Evolutionary conservation across 2,113 vertebrate genomes (phyloP).

Genomic region (Hippoglossus stenolepis): DNA sequence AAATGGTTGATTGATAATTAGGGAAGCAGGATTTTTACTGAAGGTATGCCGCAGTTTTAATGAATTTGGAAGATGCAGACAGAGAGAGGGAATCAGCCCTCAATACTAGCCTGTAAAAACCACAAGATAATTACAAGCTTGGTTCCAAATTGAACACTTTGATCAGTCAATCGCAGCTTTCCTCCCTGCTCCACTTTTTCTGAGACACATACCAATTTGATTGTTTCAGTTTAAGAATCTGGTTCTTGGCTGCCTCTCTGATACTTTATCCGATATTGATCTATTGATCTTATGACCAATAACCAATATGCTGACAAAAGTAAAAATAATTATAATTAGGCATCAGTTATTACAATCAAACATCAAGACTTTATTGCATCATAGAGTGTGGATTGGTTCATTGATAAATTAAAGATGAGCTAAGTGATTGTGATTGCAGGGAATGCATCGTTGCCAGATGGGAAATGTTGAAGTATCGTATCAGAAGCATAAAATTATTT

Average conservation of each 20-base stretch:
- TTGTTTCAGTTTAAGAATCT: slow-evolving; percentile 13
- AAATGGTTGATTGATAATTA: slow-evolving; percentile 34
- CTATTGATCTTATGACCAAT: too few species aligned
- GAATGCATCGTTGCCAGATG: too few species aligned
- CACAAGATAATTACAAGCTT: slow-evolving; percentile 53
- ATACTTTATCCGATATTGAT: slow-evolving; percentile 1
- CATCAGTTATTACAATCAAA: not conserved
- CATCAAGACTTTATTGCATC: not conserved
- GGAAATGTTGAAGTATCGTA: too few species aligned
- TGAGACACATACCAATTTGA: too few species aligned
- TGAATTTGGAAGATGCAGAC: slow-evolving; percentile 7
- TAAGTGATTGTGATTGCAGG: not conserved
- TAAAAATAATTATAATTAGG: not conserved
- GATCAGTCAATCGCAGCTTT: too few species aligned
- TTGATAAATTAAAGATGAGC: slow-evolving; percentile 1
- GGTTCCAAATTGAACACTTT: too few species aligned
- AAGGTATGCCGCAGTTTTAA: slow-evolving; percentile 3
- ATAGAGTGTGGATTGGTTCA: not conserved
- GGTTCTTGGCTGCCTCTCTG: not conserved
- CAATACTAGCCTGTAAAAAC: slow-evolving; percentile 22
- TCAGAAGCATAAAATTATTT: too few species aligned
- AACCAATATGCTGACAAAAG: not conserved
- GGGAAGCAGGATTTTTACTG: not conserved
- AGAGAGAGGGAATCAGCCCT: not conserved
- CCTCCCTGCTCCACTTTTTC: too few species aligned